phyloP scores from a whole-genome alignment of 2,888 invertebrate species.

The Chromoteleia sp. region DNA sequence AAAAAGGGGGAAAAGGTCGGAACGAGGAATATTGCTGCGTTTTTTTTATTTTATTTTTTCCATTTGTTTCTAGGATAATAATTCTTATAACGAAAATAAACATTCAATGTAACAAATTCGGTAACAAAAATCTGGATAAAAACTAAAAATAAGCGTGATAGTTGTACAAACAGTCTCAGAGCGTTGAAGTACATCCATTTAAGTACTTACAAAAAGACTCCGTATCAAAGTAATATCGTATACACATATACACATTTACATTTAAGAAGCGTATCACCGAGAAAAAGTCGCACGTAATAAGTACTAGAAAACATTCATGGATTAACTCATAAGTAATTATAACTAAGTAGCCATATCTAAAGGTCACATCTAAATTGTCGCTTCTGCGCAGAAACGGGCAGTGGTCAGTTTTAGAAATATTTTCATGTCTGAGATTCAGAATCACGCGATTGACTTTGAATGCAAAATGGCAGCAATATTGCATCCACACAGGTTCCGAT shows the following conservation, averaged over 20 bases:
- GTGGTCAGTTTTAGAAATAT: neutral
- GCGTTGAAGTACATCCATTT: constrained; percentile 41
- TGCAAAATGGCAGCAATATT: constrained; percentile 31
- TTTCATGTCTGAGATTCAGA: neutral
- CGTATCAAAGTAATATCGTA: constrained; percentile 42
- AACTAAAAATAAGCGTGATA: neutral
- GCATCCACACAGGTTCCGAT: neutral
- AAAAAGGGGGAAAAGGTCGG: neutral
- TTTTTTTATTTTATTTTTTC: neutral
- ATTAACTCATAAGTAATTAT: constrained; percentile 24
- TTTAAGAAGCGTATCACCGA: constrained; percentile 41
- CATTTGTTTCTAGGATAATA: neutral
- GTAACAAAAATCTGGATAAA: constrained; percentile 2
- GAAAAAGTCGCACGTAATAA: constrained; percentile 53
- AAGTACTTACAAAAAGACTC: constrained; percentile 46
- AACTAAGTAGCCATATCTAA: constrained; percentile 40
- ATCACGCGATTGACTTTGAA: constrained; percentile 23
- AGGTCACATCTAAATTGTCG: constrained; percentile 39
- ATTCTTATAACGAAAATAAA: neutral
- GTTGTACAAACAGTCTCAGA: constrained; percentile 9
- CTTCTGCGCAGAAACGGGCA: constrained; percentile 12
- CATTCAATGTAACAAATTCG: neutral
- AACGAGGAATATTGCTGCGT: neutral
- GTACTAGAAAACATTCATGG: constrained; percentile 49
- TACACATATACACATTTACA: constrained; percentile 55